phyloP scores from a whole-genome alignment of 2,113 vertebrate genomes.

The Blennius ocellaris region DNA sequence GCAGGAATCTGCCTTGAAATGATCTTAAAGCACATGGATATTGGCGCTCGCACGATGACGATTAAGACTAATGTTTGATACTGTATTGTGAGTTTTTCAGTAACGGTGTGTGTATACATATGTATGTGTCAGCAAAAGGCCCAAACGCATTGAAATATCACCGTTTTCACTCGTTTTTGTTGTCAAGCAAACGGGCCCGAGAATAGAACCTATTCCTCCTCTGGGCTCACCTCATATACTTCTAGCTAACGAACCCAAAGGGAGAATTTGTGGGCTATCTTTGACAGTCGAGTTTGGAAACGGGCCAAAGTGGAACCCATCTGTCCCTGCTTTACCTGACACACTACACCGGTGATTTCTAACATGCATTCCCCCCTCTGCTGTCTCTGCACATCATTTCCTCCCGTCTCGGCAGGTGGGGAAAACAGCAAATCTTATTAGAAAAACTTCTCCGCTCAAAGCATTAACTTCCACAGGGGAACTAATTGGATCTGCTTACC shows the following conservation, averaged over 20 bases:
- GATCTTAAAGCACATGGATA: no score
- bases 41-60: no score
- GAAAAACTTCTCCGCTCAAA: slow-evolving; percentile 25
- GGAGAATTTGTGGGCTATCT: not conserved
- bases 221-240: no score
- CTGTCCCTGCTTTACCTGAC: slow-evolving; percentile 35
- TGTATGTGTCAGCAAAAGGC: no score
- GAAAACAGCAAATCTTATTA: slow-evolving; percentile 47
- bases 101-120: no score
- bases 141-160: no score
- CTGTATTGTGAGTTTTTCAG: no score
- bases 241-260: not conserved
- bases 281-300: not conserved
- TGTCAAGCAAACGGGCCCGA: no score
- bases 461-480: slow-evolving; percentile 41
- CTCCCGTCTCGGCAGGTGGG: slow-evolving; percentile 36
- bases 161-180: no score
- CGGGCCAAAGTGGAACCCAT: not conserved
- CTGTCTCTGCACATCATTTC: slow-evolving; percentile 35
- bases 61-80: no score
- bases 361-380: not conserved
- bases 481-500: slow-evolving; percentile 47
- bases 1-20: no score
- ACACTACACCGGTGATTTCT: slow-evolving; percentile 2
- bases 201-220: no score